A percentile compares a stretch with the other conserved stretches of the same genome.
phyloP scores from a whole-genome alignment of 2,888 invertebrate genomes.

The Panorpa germanica region DNA sequence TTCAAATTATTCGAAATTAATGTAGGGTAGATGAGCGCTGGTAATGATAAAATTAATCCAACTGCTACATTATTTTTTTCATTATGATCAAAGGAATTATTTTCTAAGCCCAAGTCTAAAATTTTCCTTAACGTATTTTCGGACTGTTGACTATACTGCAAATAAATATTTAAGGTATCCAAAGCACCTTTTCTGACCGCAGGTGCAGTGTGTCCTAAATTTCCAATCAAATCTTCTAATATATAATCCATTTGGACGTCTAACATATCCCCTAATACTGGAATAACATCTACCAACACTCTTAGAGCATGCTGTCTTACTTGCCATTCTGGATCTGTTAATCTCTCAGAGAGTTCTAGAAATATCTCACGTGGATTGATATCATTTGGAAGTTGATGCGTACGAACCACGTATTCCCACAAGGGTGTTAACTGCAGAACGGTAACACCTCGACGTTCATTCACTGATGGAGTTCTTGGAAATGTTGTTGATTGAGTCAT shows the following conservation, averaged over 20 bases:
- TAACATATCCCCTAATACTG: constrained; percentile 46
- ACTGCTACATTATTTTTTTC: constrained; percentile 36
- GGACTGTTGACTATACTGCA: constrained; percentile 44
- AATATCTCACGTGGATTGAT: constrained; percentile 46
- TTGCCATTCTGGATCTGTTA: constrained; percentile 66
- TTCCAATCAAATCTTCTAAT: constrained; percentile 50
- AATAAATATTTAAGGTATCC: constrained; percentile 54
- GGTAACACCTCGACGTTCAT: constrained; percentile 13
- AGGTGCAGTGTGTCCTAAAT: constrained; percentile 62
- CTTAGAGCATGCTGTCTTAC: constrained; percentile 65
- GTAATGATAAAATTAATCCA: constrained; percentile 43
- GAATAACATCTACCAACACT: constrained; percentile 60
- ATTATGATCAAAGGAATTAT: constrained; percentile 32
- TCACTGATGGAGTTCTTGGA: too few relatives aligned
- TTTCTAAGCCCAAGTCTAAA: constrained; percentile 43
- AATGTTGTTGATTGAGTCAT: constrained; percentile 6
- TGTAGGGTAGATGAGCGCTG: constrained; percentile 36
- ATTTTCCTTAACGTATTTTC: constrained; percentile 46
- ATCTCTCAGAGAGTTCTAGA: constrained; percentile 47
- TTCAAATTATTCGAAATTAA: constrained; percentile 29
- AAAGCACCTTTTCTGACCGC: constrained; percentile 64
- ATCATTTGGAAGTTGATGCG: constrained; percentile 48
- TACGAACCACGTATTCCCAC: constrained; percentile 64
- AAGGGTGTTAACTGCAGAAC: constrained; percentile 44
- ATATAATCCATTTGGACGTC: constrained; percentile 44